Evolutionary conservation across 2,797 vertebrate species (phyloP), one percentile per base, ranked within the genome.

Genomic region (Rhinatrema bivittatum): DNA sequence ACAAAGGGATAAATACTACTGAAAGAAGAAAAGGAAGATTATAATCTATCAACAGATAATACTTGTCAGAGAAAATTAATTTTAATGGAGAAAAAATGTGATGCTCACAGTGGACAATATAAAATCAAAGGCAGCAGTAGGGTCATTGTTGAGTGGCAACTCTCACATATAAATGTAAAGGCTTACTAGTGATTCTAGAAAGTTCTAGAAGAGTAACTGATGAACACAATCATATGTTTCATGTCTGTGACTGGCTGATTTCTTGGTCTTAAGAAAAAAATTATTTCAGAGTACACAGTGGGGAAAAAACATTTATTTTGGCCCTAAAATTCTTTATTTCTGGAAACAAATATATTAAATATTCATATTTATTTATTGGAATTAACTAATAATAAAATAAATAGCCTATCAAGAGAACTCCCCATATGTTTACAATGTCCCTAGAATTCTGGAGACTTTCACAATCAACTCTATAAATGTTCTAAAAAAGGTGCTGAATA

Each of bases 401-500:
- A 61, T 51, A 68, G 77, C 57, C 78, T 77, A 68, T 74, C 78
- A 70, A 72, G 73, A 81, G 73, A 65, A 82, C 76, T 38, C 76
- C 76, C 82, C 68, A 78, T 78, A 82, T 79, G 79, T 78, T 79
- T 64, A 66, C 72, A 65, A 70, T 61, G 62, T 77, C 70, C 71
- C 71, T 68, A 27, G 74, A 78, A 82, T 76, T 71, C 76, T 61
- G 56, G 65, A 64, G 56, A 68, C 70, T 66, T 60, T 69, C 76
- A 78, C 79, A 82, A 79, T 78, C 82, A 81, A 81, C 79, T 82
- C 83, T 78, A 81, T 85, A 85, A 87, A 81, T 82, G 81, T 80
- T 82, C 76, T 74, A 79, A 84, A 86, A 86, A 78, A 85, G 79
- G 76, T 87, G 70, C 81, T 87, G 93, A 97, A 94, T 92, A 89